Evolutionary conservation across 2,113 vertebrate genomes (phyloP), one percentile per base, ranked within the genome.

Genomic region (Varanus salvator): DNA sequence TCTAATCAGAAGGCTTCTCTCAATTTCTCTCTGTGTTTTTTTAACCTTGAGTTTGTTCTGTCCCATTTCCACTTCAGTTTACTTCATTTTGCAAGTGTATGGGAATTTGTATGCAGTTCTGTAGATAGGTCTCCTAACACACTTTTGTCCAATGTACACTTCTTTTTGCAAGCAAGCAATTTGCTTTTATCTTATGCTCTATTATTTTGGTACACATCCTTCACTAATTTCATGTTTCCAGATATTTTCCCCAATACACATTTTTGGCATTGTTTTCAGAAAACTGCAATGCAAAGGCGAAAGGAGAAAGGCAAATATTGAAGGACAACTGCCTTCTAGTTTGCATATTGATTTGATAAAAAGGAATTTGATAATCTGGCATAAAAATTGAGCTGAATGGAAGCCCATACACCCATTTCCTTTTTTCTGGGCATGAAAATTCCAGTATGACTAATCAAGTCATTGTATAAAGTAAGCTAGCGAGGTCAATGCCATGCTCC

Each of bases 401-500:
- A 71, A 23, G 68, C 29, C 21, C 29, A 2, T 31, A 14, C 38
- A 12, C 54, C 54, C 54, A 1, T 12, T 12, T 12, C 54, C 8
- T 19, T 38, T 19, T 14, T n/a, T 38, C 19, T 21, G 11, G n/a
- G 57, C n/a, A 21, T 87, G 11, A 29, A 48, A 54, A 48, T 21
- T 60, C 52, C 25, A 60, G 14, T 31, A 34, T 89, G 82, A 78
- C 68, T 52, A 82, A 64, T 66, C 2, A 81, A 34, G 54, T 66
- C 64, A 50, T 21, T 76, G 31, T 9, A 38, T 82, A 44, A 90
- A 54, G 23, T 38, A 90, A 87, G 44, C 66, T 87, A 17, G 69
- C 66, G 90, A 52, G 78, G 89, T 93, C 60, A 85, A 90, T 90
- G 60, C 27, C 0, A 48, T 52, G 84, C 72, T 50, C 87, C 90